Conservation (phyloP, 2,888 invertebrate species). For the Myopa testacea region DNA sequence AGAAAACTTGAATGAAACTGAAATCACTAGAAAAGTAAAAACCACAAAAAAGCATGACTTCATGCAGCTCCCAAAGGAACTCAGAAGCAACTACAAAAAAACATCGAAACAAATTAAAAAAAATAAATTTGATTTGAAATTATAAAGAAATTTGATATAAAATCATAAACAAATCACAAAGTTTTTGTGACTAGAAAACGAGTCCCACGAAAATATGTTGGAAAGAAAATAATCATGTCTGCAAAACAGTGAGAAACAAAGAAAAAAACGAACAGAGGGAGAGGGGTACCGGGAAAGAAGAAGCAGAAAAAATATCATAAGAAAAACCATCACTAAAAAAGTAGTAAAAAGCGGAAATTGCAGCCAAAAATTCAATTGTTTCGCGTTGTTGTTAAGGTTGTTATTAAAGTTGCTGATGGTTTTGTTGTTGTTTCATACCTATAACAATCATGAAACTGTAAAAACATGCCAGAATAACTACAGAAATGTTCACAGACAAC, state of each 20-base stretch:
- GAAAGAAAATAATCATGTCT: background rate
- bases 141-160: background rate
- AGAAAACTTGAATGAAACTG: background rate
- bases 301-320: background rate
- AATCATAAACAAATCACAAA: too few species aligned
- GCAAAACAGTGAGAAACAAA: background rate
- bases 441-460: background rate
- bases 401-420: background rate
- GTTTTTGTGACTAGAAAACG: too few species aligned
- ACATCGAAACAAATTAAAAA: background rate
- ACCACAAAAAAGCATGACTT: background rate
- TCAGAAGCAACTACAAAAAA: background rate
- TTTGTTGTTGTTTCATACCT: background rate
- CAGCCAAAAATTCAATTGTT: constrained; percentile 4
- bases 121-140: background rate
- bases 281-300: too few species aligned
- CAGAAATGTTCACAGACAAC: background rate
- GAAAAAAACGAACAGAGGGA: background rate
- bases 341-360: constrained; percentile 17
- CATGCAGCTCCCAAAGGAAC: background rate
- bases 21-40: too few species aligned
- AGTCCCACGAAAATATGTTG: too few species aligned
- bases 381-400: background rate
- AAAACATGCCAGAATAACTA: background rate
- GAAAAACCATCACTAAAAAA: background rate